Percentiles rank a stretch among this genome's conserved stretches.
Evolutionary conservation across 2,888 invertebrate genomes (phyloP).

Genomic region (Plusia festucae): DNA sequence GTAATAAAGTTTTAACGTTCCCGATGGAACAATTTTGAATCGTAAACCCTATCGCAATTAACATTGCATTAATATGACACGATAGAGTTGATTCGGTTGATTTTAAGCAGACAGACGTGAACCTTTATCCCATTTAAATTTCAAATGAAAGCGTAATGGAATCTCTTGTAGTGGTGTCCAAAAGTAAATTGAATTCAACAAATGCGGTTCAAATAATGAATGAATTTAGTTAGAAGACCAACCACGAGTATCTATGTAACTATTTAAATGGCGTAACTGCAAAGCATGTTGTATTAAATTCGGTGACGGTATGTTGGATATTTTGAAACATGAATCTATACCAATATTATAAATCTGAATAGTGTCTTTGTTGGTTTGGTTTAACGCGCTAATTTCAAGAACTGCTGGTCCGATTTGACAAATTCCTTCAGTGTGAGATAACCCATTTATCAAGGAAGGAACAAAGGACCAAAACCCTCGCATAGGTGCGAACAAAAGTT

Average conservation of each 20-base stretch:
- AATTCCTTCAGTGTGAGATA: too few relatives aligned
- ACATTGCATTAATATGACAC: slow-evolving; percentile 3
- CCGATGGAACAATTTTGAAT: not conserved
- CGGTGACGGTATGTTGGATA: too few relatives aligned
- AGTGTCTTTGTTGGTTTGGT: too few relatives aligned
- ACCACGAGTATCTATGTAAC: slow-evolving; percentile 45
- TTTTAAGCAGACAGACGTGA: slow-evolving; percentile 56
- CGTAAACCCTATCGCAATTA: not conserved
- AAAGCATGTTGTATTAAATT: slow-evolving; percentile 9
- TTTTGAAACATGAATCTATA: too few relatives aligned
- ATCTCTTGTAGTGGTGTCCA: slow-evolving; percentile 66
- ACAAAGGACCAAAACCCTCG: too few relatives aligned
- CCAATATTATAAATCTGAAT: too few relatives aligned
- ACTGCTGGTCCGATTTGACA: too few relatives aligned
- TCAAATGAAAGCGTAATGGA: slow-evolving; percentile 65
- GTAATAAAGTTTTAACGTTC: not conserved
- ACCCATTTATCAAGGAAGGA: too few relatives aligned
- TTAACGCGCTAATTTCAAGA: too few relatives aligned
- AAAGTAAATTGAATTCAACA: slow-evolving; percentile 72
- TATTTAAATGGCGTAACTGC: slow-evolving; percentile 33
- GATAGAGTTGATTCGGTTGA: slow-evolving; percentile 45
- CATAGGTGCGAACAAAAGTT: too few relatives aligned
- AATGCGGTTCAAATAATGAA: slow-evolving; percentile 67
- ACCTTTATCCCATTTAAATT: slow-evolving; percentile 68
- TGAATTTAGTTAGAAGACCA: slow-evolving; percentile 44